Evolutionary conservation across 1,140 invertebrate species (phyloP), one percentile per base, ranked within the genome.

Genomic region (Helicoverpa zea): DNA sequence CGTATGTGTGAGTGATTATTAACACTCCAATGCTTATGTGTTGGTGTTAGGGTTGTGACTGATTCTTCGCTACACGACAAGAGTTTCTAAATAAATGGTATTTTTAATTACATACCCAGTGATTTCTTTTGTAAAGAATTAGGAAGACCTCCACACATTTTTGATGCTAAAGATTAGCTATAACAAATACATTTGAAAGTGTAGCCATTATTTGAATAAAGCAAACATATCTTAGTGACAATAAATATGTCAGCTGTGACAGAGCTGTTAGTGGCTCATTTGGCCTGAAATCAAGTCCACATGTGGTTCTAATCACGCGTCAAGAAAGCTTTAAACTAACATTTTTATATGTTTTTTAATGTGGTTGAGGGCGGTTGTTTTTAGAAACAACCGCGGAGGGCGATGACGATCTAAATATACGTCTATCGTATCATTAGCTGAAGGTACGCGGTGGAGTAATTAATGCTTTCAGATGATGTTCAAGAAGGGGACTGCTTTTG

Each of bases 281-380:
- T 73, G 70, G 70, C 70, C 56, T 43, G 51, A 35, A 30, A 70
- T 70, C 66, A 70, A 70, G 23, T 35, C 70, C 14, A 73, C 70
- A 73, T 56, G 70, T 73, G 70, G 51, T 54, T 73, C 70, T 35
- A 73, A 73, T 73, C 70, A 73, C 51, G n/a, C 70, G 70, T 73
- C 70, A 56, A 73, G 47, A 56, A 30, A 56, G 70, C 52, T 73
- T 30, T 73, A 73, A 73, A 73, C 5, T 14, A 73, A 56, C 29
- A 73, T 56, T 73, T 73, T 73, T 73, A 73, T 73, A 66, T 35
- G 70, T 56, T 56, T 73, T 73, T 73, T 73, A 70, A 73, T 51
- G 52, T 52, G 70, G 10, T 43, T 10, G 13, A n/a, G 7, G 16
- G n/a, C 43, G 64, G 43, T 68, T 68, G 61, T 64, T 64, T 70